Conservation (phyloP, 1,140 invertebrate genomes). For the Drosophila kanapiae region DNA sequence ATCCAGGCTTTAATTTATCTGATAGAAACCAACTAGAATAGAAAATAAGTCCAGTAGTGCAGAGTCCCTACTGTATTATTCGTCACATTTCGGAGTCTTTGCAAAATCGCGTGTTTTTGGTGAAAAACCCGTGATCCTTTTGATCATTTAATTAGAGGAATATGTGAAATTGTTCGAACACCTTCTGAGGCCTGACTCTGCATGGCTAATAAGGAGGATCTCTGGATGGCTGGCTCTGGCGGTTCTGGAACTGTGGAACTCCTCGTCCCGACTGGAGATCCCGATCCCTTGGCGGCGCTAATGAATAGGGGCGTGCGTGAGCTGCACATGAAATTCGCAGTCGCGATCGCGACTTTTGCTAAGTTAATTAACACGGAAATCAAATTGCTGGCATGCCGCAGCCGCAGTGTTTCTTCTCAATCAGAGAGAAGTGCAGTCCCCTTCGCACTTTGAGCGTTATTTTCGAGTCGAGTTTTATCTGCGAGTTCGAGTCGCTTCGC, state of each 20-base stretch:
- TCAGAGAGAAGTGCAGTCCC: not conserved
- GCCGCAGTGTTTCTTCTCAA: conserved; percentile 10
- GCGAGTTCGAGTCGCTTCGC: not conserved
- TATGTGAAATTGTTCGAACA: conserved; percentile 83
- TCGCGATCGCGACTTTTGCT: conserved; percentile 65
- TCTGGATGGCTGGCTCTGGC: conserved; percentile 7
- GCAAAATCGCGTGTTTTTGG: conserved; percentile 26
- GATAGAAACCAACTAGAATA: not conserved
- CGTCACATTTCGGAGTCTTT: conserved; percentile 21
- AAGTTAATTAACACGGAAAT: conserved; percentile 84
- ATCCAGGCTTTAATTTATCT: not conserved
- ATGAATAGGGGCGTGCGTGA: conserved; percentile 82
- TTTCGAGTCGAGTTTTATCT: conserved; percentile 3
- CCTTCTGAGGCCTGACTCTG: conserved; percentile 67
- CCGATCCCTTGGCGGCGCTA: conserved; percentile 58
- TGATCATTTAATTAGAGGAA: conserved; percentile 83
- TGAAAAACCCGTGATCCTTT: conserved; percentile 80
- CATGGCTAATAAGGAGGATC: conserved; percentile 73
- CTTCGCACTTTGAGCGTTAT: not conserved
- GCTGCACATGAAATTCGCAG: conserved; percentile 71
- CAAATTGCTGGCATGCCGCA: conserved; percentile 76
- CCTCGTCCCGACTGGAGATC: not conserved
- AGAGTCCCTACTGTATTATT: conserved; percentile 9
- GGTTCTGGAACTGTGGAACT: not conserved
- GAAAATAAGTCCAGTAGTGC: not conserved